A percentile compares a stretch with the other conserved stretches of the same genome.
Evolutionary conservation across 2,888 invertebrate species (phyloP).

Genomic region (Polydrusus cervinus): DNA sequence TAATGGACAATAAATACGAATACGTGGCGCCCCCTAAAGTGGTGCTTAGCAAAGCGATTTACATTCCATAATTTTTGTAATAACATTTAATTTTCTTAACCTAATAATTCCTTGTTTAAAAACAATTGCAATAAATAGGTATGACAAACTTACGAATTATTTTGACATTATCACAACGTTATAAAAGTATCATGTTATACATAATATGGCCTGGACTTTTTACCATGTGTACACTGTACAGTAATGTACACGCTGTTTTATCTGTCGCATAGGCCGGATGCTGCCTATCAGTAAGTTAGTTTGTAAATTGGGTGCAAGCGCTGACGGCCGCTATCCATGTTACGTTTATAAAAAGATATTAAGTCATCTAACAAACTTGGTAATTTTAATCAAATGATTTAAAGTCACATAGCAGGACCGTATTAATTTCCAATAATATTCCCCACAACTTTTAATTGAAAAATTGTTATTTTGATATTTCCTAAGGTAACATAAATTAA

Average conservation of each 20-base stretch:
- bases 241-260: background rate
- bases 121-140: background rate
- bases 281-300: conserved; percentile 27
- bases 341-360: conserved; percentile 23
- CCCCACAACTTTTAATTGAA: too few relatives aligned
- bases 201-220: background rate
- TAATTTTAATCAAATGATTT: background rate
- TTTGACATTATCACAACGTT: conserved; percentile 6
- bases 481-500: too few relatives aligned
- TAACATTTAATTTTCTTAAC: too few relatives aligned
- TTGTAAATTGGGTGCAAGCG: conserved; percentile 14
- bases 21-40: too few relatives aligned
- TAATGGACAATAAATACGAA: too few relatives aligned
- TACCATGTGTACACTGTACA: conserved; percentile 6
- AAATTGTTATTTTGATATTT: too few relatives aligned
- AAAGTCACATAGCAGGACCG: conserved; percentile 6
- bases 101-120: background rate
- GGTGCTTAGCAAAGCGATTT: too few relatives aligned
- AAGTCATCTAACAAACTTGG: conserved; percentile 24
- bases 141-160: conserved; percentile 11
- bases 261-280: conserved; percentile 22
- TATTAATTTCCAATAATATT: background rate
- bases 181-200: background rate
- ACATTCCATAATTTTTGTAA: too few relatives aligned
- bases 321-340: conserved; percentile 12